Conservation (phyloP, 1,140 invertebrate species). For the Rhyacophila brunnea region DNA sequence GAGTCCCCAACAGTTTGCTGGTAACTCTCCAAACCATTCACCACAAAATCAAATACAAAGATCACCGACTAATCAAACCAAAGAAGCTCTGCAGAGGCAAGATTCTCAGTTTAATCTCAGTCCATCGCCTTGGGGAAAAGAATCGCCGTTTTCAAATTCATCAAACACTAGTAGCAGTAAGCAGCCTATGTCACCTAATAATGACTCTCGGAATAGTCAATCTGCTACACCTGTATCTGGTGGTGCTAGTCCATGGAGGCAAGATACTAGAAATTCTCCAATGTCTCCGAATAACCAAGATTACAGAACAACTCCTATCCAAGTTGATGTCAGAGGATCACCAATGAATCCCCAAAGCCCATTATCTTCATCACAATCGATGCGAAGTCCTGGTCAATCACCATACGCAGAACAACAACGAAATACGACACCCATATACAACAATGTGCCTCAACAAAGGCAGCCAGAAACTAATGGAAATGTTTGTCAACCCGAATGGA, state of each 20-base stretch:
- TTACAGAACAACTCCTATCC: constrained; percentile 15
- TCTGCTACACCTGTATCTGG: constrained; percentile 26
- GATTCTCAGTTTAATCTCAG: constrained; percentile 54
- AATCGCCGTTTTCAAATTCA: constrained; percentile 38
- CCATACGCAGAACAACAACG: constrained; percentile 9
- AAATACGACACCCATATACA: constrained; percentile 17
- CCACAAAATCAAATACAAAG: constrained; percentile 10
- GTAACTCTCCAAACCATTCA: neutral
- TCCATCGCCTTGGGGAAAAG: constrained; percentile 47
- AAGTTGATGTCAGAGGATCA: constrained; percentile 17
- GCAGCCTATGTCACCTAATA: constrained; percentile 20
- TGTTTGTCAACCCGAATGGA: constrained; percentile 12
- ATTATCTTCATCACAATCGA: constrained; percentile 15
- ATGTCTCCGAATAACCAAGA: constrained; percentile 20
- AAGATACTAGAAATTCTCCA: constrained; percentile 20
- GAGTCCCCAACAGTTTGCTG: constrained; percentile 13
- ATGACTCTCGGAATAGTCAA: constrained; percentile 16
- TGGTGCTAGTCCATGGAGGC: constrained; percentile 29
- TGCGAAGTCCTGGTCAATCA: constrained; percentile 7
- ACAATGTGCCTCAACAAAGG: constrained; percentile 18
- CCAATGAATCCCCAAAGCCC: constrained; percentile 3
- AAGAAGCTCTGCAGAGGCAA: constrained; percentile 48
- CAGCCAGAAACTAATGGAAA: neutral
- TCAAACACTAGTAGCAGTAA: constrained; percentile 37
- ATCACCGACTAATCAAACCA: constrained; percentile 40